Conservation (phyloP, 1,140 invertebrate genomes). For the Fopius arisanus region DNA sequence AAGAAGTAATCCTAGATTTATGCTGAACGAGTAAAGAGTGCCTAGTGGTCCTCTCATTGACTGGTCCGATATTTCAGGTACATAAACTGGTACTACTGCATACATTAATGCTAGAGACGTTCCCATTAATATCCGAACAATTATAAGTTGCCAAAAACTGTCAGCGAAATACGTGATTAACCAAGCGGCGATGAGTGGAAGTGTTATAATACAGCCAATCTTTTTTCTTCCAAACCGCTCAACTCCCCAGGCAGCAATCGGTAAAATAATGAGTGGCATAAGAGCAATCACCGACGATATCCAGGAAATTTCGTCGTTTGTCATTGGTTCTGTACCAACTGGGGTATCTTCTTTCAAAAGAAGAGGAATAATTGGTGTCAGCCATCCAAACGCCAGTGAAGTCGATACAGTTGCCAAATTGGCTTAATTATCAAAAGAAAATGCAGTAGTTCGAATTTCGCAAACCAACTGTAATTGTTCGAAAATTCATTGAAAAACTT, state of each 20-base stretch:
- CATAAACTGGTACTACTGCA: conserved; percentile 67
- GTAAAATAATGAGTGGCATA: conserved; percentile 48
- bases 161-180: conserved; percentile 54
- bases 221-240: conserved; percentile 59
- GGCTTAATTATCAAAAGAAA: conserved; percentile 61
- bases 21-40: conserved; percentile 49
- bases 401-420: conserved; percentile 63
- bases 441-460: background rate
- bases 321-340: conserved; percentile 53
- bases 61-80: conserved; percentile 68
- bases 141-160: conserved; percentile 44
- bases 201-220: conserved; percentile 43
- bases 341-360: conserved; percentile 57
- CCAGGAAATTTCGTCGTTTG: conserved; percentile 62
- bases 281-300: conserved; percentile 56
- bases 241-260: conserved; percentile 44
- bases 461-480: too few species aligned
- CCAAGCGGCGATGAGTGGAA: conserved; percentile 52
- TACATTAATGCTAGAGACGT: conserved; percentile 62
- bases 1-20: conserved; percentile 68
- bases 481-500: conserved; percentile 27
- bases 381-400: conserved; percentile 61
- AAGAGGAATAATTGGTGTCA: conserved; percentile 62
- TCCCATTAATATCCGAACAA: conserved; percentile 59
- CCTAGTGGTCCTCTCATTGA: conserved; percentile 67